These are phyloP conservation scores for Dipodomys ordii DNA, from an alignment of 2,113 vertebrate species.

Conservation along the genomic window DNA sequence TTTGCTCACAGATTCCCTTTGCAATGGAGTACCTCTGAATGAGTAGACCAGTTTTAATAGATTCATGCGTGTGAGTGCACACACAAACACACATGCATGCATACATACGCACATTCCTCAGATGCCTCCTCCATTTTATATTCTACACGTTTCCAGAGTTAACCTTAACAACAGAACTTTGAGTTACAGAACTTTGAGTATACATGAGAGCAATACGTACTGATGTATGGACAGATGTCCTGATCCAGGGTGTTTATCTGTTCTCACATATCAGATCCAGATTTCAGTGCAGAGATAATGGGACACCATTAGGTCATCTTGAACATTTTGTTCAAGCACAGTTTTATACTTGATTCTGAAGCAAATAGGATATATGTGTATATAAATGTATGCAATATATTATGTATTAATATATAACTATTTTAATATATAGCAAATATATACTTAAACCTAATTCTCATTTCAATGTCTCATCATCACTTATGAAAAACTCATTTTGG, in stretches of 20 bases:
- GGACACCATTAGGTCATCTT: not conserved
- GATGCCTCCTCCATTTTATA: not conserved
- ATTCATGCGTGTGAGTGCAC: not conserved
- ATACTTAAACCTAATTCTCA: too few species aligned
- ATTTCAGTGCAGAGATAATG: not conserved
- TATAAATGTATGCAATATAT: not conserved
- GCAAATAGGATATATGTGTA: not conserved
- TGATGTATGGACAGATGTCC: not conserved
- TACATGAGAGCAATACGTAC: not conserved
- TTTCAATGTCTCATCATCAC: not conserved
- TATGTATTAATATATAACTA: too few species aligned
- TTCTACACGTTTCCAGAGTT: not conserved
- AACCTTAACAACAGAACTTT: constrained; percentile 37
- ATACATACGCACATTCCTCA: not conserved
- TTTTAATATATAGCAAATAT: too few species aligned
- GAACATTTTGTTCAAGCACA: not conserved
- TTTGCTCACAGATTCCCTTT: not conserved
- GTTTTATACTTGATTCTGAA: not conserved
- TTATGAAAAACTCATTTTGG: not conserved
- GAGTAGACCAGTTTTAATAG: constrained; percentile 42
- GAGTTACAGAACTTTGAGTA: not conserved
- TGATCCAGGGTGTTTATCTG: too few species aligned
- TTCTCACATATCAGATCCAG: not conserved
- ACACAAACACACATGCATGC: not conserved
- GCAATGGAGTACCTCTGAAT: not conserved